A percentile compares a stretch with the other conserved stretches of the same genome.
phyloP scores from a whole-genome alignment of 2,113 vertebrate species.

The Jacana jacana region DNA sequence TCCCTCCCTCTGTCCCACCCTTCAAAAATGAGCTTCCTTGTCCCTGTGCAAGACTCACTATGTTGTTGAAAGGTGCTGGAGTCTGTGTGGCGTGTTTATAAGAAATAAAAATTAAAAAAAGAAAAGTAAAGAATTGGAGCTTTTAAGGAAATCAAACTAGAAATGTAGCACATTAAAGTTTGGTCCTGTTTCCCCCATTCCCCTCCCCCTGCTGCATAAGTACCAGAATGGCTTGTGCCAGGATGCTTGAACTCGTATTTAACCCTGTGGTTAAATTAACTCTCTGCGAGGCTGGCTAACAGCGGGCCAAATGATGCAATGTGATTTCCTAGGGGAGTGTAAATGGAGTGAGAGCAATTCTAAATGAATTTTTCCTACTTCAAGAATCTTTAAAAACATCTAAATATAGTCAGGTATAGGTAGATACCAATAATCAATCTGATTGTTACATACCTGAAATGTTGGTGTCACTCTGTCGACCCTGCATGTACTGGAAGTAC shows the following conservation, averaged over 20 bases:
- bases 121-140: neutral
- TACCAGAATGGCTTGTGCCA: neutral
- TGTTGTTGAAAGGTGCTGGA: neutral
- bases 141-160: neutral
- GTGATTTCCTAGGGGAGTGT: neutral
- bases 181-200: neutral
- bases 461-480: no score
- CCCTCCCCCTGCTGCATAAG: rapidly evolving
- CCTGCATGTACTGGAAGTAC: rapidly evolving
- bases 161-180: neutral
- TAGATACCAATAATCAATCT: no score
- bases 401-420: no score
- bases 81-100: neutral
- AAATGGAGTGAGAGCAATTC: neutral
- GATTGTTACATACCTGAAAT: neutral
- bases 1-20: neutral
- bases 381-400: rapidly evolving
- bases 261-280: neutral
- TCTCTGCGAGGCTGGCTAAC: neutral
- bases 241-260: neutral
- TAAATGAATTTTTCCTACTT: neutral
- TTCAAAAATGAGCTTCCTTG: neutral
- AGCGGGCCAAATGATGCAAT: neutral
- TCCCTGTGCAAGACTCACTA: neutral
- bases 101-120: no score